Base-by-base conservation (phyloP, 2,797 vertebrate species). In the Tadarida brasiliensis region DNA sequence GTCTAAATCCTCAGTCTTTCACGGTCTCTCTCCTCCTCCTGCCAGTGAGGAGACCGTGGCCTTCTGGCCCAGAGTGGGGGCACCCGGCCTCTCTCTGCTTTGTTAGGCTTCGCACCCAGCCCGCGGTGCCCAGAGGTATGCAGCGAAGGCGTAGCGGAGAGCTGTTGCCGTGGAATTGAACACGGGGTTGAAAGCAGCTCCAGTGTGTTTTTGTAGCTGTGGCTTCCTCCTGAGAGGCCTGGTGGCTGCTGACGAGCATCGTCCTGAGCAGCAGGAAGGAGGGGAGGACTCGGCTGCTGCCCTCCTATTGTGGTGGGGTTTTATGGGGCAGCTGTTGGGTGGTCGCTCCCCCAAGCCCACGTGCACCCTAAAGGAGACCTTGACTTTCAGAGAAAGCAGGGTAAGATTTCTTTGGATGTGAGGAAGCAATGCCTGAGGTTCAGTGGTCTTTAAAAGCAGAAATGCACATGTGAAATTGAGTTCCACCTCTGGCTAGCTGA, bases 51-150 rank as follows among this genome's bases (percentile, higher is more conserved):
- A 90, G 63, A 78, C 84, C 3, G 0, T 33, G 47, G 84, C 77
- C 44, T 65, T 78, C 65, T 91, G 90, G 90, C 80, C 78, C 56
- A 35, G 70, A n/a, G 44, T 17, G 14, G 74, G 68, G 90, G 65
- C 95, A 90, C 94, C 86, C 95, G 97, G 76, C 81, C 47, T 83
- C 57, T 74, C 44, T 91, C 67, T 80, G 59, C 87, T 95, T 96
- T 88, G 30, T 85, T 90, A 94, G 91, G 86, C 86, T 61, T 54
- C 7, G 17, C 0, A 20, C 94, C 95, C 54, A 76, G 63, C 16
- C 39, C 3, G 0, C 4, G 24, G 84, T 86, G 63, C 92, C 92
- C 84, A 93, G 82, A 17, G 54, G 54, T 85, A 86, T 51, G 33
- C 49, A 85, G 92, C 67, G 90, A 89, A 33, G 28, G 51, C 35